These are phyloP conservation scores for Bagarius yarrelli DNA, from an alignment of 2,113 vertebrate species.

Conservation along the genomic window DNA sequence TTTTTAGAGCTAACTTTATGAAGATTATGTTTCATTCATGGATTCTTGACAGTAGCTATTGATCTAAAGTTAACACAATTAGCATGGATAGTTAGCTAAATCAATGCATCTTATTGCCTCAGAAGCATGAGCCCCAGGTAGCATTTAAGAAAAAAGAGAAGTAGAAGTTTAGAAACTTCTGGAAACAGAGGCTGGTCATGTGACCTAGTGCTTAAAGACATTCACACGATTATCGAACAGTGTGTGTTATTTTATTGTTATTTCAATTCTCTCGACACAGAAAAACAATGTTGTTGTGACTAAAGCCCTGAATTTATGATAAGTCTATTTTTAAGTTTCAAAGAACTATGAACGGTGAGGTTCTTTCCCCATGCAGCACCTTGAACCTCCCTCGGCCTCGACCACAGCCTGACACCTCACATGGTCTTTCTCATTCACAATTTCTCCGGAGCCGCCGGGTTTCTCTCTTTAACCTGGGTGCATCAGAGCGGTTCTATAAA, in stretches of 20 bases:
- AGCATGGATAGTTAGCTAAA: background rate
- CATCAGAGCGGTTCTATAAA: background rate
- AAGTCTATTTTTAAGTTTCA: constrained; percentile 52
- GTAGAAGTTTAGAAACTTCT: too few relatives aligned
- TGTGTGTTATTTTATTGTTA: too few relatives aligned
- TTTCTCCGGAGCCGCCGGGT: background rate
- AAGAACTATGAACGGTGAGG: constrained; percentile 42
- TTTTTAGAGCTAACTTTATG: background rate
- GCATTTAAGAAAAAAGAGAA: too few relatives aligned
- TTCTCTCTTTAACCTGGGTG: background rate
- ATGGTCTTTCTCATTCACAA: constrained; percentile 28
- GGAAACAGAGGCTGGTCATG: background rate
- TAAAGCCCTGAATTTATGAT: constrained; percentile 43
- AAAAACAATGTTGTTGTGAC: constrained; percentile 1
- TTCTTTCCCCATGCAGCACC: constrained; percentile 49
- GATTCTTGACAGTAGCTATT: background rate
- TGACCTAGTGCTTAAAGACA: background rate
- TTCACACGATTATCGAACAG: background rate
- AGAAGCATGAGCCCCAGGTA: background rate
- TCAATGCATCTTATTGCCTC: background rate
- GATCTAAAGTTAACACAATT: background rate
- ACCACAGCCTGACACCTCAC: constrained; percentile 24
- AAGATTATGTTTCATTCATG: background rate
- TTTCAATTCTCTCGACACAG: background rate
- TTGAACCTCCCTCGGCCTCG: constrained; percentile 9